Evolutionary conservation across 2,888 invertebrate species (phyloP).

Genomic region (Hydrotaea diabolus): DNA sequence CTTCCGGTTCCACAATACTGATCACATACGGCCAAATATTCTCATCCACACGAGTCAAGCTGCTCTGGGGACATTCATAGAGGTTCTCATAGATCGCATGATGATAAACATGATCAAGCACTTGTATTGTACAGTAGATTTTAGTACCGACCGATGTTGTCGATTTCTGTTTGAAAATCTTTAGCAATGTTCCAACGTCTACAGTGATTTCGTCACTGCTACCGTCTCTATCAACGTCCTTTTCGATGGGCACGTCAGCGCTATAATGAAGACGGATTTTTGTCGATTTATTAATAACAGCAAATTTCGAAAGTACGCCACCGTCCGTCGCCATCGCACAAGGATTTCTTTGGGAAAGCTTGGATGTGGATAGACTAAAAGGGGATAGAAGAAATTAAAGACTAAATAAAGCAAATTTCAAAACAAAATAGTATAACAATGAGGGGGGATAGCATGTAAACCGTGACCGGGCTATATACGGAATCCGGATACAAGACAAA

Average conservation of each 20-base stretch:
- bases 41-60: constrained; percentile 72
- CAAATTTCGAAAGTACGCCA: constrained; percentile 69
- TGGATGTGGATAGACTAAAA: constrained; percentile 41
- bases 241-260: constrained; percentile 57
- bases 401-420: constrained; percentile 41
- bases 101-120: constrained; percentile 72
- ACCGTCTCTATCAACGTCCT: constrained; percentile 58
- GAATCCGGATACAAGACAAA: background rate
- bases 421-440: constrained; percentile 20
- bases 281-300: constrained; percentile 67
- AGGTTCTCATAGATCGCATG: constrained; percentile 73
- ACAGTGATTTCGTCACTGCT: constrained; percentile 52
- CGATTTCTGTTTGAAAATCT: constrained; percentile 68
- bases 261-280: constrained; percentile 66
- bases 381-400: constrained; percentile 51
- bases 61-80: constrained; percentile 73
- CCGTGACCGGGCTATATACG: background rate
- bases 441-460: background rate
- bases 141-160: constrained; percentile 52
- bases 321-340: constrained; percentile 20
- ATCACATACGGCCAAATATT: constrained; percentile 82
- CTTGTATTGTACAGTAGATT: constrained; percentile 72
- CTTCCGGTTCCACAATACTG: constrained; percentile 82
- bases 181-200: constrained; percentile 72
- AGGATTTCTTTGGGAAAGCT: background rate